A percentile compares a stretch with the other conserved stretches of the same genome.
Evolutionary conservation across 2,797 vertebrate genomes (phyloP).

Genomic region (Bryconaethiops microstoma): DNA sequence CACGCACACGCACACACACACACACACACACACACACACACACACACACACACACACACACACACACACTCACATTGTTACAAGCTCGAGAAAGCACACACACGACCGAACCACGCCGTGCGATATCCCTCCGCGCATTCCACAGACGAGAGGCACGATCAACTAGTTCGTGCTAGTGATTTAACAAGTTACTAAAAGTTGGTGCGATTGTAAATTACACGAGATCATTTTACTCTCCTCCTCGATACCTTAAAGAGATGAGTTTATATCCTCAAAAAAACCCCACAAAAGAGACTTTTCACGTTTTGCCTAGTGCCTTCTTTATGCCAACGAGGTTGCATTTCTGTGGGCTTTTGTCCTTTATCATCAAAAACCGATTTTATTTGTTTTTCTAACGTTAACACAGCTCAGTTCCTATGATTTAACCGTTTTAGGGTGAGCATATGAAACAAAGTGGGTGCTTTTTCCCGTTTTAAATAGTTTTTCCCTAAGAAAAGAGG

Average conservation of each 20-base stretch:
- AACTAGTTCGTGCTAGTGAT: conserved; percentile 70
- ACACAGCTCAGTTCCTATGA: neutral
- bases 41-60: too few relatives aligned
- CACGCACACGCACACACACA: conserved; percentile 10
- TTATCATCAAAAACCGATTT: neutral
- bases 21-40: too few relatives aligned
- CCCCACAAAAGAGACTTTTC: neutral
- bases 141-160: conserved; percentile 79
- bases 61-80: conserved; percentile 75
- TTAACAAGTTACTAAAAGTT: conserved; percentile 17
- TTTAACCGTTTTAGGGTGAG: neutral
- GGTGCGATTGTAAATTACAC: too few relatives aligned
- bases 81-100: conserved; percentile 78
- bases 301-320: neutral
- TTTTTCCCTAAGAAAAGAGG: neutral
- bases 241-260: too few relatives aligned
- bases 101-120: conserved; percentile 56
- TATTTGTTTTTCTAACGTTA: neutral
- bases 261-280: too few relatives aligned
- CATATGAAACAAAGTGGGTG: neutral
- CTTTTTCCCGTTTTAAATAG: conserved; percentile 14
- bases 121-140: conserved; percentile 86
- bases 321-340: neutral
- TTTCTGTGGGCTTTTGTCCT: neutral
- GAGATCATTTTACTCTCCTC: too few relatives aligned